A percentile compares a stretch with the other conserved stretches of the same genome.
These are phyloP conservation scores for Sphinx pinastri DNA, from an alignment of 2,888 invertebrate genomes.

Conservation along the genomic window DNA sequence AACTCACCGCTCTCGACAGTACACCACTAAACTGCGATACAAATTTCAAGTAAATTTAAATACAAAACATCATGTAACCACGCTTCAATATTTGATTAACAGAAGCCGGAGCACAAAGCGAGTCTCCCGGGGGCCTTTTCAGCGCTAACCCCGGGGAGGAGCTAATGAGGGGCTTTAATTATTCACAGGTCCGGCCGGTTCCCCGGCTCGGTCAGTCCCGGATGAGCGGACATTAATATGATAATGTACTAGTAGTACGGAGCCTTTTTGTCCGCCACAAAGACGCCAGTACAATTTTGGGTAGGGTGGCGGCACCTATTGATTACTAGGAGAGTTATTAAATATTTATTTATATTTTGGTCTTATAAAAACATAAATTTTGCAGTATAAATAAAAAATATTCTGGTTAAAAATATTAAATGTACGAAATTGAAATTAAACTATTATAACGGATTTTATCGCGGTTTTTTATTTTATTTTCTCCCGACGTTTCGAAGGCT, in stretches of 20 bases:
- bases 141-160: background rate
- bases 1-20: no score
- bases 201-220: background rate
- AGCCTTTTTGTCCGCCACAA: conserved; percentile 23
- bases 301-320: background rate
- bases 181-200: conserved; percentile 5
- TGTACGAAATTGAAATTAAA: no score
- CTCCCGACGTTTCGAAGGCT: no score
- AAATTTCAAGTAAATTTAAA: background rate
- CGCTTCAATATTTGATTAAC: background rate
- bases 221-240: conserved; percentile 24
- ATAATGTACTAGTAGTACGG: conserved; percentile 20
- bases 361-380: no score
- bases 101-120: conserved; percentile 7
- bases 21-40: no score
- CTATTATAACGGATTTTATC: no score
- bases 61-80: background rate
- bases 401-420: no score
- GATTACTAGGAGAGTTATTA: background rate
- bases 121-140: conserved; percentile 10
- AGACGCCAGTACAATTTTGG: background rate
- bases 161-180: conserved; percentile 24
- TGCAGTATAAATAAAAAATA: no score
- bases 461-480: no score
- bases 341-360: background rate